phyloP scores from a whole-genome alignment of 2,888 invertebrate genomes.

The Marasmarcha lunaedactyla region DNA sequence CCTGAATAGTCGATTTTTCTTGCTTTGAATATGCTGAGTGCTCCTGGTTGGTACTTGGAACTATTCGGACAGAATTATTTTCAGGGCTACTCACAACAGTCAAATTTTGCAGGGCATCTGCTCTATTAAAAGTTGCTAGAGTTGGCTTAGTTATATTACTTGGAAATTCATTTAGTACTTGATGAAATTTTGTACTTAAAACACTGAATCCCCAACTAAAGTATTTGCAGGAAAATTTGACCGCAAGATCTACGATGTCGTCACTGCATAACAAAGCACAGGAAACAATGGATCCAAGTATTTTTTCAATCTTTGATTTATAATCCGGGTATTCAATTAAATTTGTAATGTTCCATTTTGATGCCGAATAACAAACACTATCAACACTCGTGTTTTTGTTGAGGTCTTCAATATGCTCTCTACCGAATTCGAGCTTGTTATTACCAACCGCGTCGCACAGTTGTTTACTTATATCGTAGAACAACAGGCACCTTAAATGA shows the following conservation, averaged over 20 bases:
- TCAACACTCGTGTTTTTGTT: slow-evolving; percentile 27
- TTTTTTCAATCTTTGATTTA: slow-evolving; percentile 22
- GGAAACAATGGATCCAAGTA: slow-evolving; percentile 23
- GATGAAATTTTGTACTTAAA: no score
- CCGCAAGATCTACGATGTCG: slow-evolving; percentile 26
- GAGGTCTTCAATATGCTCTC: slow-evolving; percentile 26
- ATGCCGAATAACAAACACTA: slow-evolving; percentile 30
- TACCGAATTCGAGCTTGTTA: slow-evolving; percentile 23
- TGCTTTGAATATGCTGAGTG: no score
- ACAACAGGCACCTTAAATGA: slow-evolving; percentile 35
- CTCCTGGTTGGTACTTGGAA: no score
- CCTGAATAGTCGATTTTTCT: no score
- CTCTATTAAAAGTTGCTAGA: no score
- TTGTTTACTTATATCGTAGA: slow-evolving; percentile 47
- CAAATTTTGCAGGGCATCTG: no score
- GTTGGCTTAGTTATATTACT: no score
- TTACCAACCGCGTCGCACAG: slow-evolving; percentile 30
- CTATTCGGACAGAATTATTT: no score
- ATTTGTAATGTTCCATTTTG: slow-evolving; percentile 33
- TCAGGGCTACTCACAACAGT: no score
- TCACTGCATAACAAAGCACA: slow-evolving; percentile 42
- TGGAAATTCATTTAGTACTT: no score
- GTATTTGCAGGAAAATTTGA: slow-evolving; percentile 49
- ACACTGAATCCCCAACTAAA: slow-evolving; percentile 36
- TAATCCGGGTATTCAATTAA: slow-evolving; percentile 24